A percentile compares a stretch with the other conserved stretches of the same genome.
These are phyloP conservation scores for Synchiropus splendidus DNA, from an alignment of 2,113 vertebrate species.

Conservation along the genomic window DNA sequence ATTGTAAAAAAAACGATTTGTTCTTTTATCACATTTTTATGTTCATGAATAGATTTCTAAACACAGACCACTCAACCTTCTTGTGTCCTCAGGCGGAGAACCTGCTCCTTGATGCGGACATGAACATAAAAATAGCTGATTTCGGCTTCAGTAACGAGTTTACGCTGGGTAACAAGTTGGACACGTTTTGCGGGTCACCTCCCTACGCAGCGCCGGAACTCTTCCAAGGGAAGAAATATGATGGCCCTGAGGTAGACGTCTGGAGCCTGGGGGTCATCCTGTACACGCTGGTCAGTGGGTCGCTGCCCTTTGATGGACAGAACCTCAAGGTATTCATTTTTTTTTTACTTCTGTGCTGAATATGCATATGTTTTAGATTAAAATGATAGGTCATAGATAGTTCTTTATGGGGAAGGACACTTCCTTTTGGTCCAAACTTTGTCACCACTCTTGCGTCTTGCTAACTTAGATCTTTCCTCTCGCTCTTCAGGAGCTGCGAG, in stretches of 20 bases:
- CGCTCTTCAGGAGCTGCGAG: constrained; percentile 79
- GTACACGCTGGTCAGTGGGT: constrained; percentile 95
- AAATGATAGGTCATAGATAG: too few species aligned
- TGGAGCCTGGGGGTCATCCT: constrained; percentile 98
- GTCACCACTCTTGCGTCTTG: too few species aligned
- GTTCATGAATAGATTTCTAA: too few species aligned
- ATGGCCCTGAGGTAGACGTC: constrained; percentile 94
- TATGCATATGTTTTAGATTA: too few species aligned
- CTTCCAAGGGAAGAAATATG: constrained; percentile 98
- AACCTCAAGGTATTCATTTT: constrained; percentile 98
- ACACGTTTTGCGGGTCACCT: constrained; percentile 96
- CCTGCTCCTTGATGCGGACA: constrained; percentile 93
- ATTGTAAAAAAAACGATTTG: too few species aligned
- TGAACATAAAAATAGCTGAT: constrained; percentile 99
- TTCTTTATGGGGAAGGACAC: too few species aligned
- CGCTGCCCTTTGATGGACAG: constrained; percentile 94
- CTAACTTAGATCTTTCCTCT: neutral
- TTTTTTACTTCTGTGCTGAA: neutral
- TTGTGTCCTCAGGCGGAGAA: constrained; percentile 81
- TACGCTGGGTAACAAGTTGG: constrained; percentile 93
- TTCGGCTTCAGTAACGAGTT: constrained; percentile 99
- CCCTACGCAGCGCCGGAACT: constrained; percentile 96
- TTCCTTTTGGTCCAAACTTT: too few species aligned
- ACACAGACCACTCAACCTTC: neutral
- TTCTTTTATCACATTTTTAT: too few species aligned